Base-by-base conservation (phyloP, 2,113 vertebrate species). In the Xenotilapia caudafasciata region DNA sequence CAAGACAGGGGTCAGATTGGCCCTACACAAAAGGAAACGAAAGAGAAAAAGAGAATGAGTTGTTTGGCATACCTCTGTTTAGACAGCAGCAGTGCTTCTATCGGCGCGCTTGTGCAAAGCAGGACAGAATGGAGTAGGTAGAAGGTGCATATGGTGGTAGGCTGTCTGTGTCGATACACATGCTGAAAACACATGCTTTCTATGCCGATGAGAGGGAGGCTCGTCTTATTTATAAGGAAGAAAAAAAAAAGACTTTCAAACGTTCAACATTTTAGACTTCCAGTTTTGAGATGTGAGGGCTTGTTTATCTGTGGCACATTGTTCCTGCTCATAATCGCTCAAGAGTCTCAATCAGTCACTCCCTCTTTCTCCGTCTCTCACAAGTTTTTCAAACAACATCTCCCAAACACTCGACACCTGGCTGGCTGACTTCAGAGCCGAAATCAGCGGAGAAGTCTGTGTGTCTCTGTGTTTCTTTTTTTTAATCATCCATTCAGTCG, bases 301-400 rank as follows among this genome's bases (percentile, higher is more conserved):
- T 96, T 96, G 96, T 95, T 96, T 96, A 95, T 95, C 92, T 88
- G 90, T 79, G 89, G 90, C 92, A 84, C 91, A 94, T 95, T 94
- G 94, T 96, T 96, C 92, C 90, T 65, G 85, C 92, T 94, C 92
- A 80, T 92, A 94, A 92, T 87, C 91, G 89, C 93, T 94, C 91
- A 87, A 89, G 91, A 93, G 90, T 93, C 92, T 89, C 91, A 92
- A 91, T 94, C 91, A 92, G 87, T 93, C 93, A 55, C 87, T 90
- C 86, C 65, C 85, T 89, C 87, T 55, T 85, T 55, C 85, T 87
- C 88, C 17, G 31, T 92, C 83, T 92, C 90, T 93, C 87, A 70
- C 92, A 94, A 92, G 91, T 92, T 91, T 94, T 95, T 93, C 92
- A 95, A 94, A 95, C 88, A 77, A 79, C 86, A 85, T 86, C 87